Percentiles rank a stretch among this genome's conserved stretches.
Evolutionary conservation across 2,113 vertebrate species (phyloP).

Genomic region (Sula dactylatra): DNA sequence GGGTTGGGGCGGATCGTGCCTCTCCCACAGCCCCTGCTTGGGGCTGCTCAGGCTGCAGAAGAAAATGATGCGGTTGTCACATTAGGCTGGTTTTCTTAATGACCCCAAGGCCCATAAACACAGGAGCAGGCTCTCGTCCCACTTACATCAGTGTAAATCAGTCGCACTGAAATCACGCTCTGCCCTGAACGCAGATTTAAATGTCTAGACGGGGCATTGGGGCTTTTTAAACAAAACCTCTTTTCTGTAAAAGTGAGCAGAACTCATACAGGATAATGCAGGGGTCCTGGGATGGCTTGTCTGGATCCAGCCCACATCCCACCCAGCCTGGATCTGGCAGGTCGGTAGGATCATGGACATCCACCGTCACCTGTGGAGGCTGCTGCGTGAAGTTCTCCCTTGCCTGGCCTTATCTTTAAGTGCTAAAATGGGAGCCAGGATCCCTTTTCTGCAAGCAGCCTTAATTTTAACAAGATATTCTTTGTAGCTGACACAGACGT

Average conservation of each 20-base stretch:
- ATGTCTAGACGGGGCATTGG: not conserved
- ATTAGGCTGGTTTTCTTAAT: not conserved
- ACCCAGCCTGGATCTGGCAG: not conserved
- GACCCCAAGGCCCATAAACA: not conserved
- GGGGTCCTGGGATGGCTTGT: not conserved
- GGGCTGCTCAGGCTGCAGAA: not conserved
- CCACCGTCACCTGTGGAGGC: accelerated
- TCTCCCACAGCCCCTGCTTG: not conserved
- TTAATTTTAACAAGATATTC: not conserved
- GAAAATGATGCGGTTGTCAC: not conserved
- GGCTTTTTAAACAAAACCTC: not conserved
- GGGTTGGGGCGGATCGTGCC: not conserved
- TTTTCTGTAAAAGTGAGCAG: not conserved
- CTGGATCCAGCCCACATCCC: not conserved
- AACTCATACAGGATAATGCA: accelerated
- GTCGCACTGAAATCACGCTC: not conserved
- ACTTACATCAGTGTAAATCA: not conserved
- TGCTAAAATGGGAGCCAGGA: not conserved
- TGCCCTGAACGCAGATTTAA: not conserved
- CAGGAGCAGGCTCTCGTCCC: not conserved
- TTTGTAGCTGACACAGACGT: not conserved
- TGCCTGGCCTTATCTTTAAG: not conserved
- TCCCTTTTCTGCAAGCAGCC: not conserved
- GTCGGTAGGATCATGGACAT: accelerated
- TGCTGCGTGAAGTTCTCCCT: not conserved